phyloP scores from a whole-genome alignment of 2,797 vertebrate genomes.

The Melanotaenia pygmaea region DNA sequence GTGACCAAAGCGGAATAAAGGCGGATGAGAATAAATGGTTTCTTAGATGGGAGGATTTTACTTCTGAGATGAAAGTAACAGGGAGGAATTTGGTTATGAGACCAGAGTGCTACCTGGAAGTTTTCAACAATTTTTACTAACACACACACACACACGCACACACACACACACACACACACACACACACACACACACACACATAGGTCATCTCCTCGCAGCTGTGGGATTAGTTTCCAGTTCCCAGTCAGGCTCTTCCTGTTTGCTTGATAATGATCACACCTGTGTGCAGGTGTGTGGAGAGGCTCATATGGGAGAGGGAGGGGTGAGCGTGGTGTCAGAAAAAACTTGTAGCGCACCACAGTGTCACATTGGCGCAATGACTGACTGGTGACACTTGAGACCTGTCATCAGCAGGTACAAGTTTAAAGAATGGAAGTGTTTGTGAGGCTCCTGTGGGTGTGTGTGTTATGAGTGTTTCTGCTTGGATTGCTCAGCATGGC shows the following conservation, averaged over 20 bases:
- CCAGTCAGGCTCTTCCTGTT: conserved; percentile 82
- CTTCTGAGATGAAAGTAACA: conserved; percentile 48
- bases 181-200: conserved; percentile 27
- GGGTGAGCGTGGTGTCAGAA: conserved; percentile 63
- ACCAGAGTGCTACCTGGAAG: conserved; percentile 37
- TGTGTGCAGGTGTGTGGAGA: conserved; percentile 80
- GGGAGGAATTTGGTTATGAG: conserved; percentile 59
- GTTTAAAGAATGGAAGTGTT: conserved; percentile 19
- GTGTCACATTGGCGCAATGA: conserved; percentile 41
- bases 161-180: conserved; percentile 3
- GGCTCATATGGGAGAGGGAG: conserved; percentile 58
- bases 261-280: conserved; percentile 84
- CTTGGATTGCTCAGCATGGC: conserved; percentile 36
- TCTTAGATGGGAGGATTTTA: conserved; percentile 63
- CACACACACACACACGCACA: conserved; percentile 26
- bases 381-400: conserved; percentile 1
- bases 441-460: conserved; percentile 31
- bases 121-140: conserved; percentile 66
- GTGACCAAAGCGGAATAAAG: conserved; percentile 45
- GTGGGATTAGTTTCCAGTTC: conserved; percentile 83
- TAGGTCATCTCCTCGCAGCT: conserved; percentile 69
- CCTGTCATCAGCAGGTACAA: conserved; percentile 7
- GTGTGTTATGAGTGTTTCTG: conserved; percentile 16
- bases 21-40: conserved; percentile 32
- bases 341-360: conserved; percentile 37